Evolutionary conservation across 2,113 vertebrate genomes (phyloP), one percentile per base, ranked within the genome.

Genomic region (Aegotheles bennettii): DNA sequence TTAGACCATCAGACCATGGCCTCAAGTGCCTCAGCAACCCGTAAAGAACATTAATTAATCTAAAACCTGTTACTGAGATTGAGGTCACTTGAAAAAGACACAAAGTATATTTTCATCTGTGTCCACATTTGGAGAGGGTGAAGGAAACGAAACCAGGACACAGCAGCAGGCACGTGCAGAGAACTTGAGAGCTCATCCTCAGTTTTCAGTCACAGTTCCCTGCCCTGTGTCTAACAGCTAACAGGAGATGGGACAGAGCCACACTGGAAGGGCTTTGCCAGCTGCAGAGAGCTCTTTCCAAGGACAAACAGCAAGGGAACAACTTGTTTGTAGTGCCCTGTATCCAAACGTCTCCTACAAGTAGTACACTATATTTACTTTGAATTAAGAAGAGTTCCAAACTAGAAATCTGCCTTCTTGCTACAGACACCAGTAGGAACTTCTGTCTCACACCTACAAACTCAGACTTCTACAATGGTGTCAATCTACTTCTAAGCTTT

Each of bases 21-120:
- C n/a, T n/a, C n/a, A n/a, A n/a, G n/a, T n/a, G n/a, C n/a, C n/a
- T n/a, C n/a, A n/a, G n/a, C n/a, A n/a, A n/a, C n/a, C n/a, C n/a
- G n/a, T n/a, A n/a, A n/a, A n/a, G 47, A 33, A 59, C 61, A n/a
- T 6, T 40, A 54, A 48, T 59, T 10, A 3, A 54, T 24, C 36
- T 36, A 11, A 71, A 78, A 56, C 0, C 0, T 5, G 25, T 24
- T 43, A 33, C 51, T 18, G 38, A 48, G 57, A n/a, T 36, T 7
- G 21, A 43, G 13, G 40, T 20, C 53, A 7, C 36, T 5, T 18
- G 16, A 67, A 67, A 63, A 45, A 76, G 7, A 57, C 20, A n/a
- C 2, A 2, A 4, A 11, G 26, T 1, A 0, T 12, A 8, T 10
- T 54, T 47, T 48, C 54, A 54, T 0, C 0, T 16, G n/a, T 47